Evolutionary conservation across 1,140 invertebrate species (phyloP).

Genomic region (Ostrea edulis): DNA sequence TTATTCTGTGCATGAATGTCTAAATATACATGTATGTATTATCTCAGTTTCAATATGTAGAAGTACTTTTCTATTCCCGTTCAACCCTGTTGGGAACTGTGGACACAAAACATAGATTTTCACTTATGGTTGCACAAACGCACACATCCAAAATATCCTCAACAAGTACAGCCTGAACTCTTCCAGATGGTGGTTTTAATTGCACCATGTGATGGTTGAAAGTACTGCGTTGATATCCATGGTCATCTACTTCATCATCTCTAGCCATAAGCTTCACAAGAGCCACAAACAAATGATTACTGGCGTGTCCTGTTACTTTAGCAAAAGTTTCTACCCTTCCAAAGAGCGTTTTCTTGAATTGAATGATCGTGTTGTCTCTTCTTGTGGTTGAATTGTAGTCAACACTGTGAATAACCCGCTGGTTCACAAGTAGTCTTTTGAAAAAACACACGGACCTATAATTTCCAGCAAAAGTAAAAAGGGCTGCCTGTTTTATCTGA

Average conservation of each 20-base stretch:
- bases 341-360: not conserved
- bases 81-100: not conserved
- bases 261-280: not conserved
- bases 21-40: too few relatives aligned
- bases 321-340: not conserved
- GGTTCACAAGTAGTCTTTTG: not conserved
- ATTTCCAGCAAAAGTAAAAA: not conserved
- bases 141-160: slow-evolving; percentile 1
- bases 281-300: not conserved
- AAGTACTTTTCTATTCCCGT: not conserved
- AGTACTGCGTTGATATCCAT: not conserved
- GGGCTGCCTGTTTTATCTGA: not conserved
- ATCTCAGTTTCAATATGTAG: too few relatives aligned
- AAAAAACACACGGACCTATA: not conserved
- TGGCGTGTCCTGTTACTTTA: not conserved
- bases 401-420: not conserved
- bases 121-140: not conserved
- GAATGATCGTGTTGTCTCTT: not conserved
- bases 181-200: too few relatives aligned
- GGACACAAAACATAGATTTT: not conserved
- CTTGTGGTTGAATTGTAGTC: not conserved
- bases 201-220: not conserved
- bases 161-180: not conserved
- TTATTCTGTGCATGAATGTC: too few relatives aligned
- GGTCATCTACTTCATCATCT: not conserved